Evolutionary conservation across 2,797 vertebrate genomes (phyloP).

Genomic region (Chaetodon trifasciatus): DNA sequence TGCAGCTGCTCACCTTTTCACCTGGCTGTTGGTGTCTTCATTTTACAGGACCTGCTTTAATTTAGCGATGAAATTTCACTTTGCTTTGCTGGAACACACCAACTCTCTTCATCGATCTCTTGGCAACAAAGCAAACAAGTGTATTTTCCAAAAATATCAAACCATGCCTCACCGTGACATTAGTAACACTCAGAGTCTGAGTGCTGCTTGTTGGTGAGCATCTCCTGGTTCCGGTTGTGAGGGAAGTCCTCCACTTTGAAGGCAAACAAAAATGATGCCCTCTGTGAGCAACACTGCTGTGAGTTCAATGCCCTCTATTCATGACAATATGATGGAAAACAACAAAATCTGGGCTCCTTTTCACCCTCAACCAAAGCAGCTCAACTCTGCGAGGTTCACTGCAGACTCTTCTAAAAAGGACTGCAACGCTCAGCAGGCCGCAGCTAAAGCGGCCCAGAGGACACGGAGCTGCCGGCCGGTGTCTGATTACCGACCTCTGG

Average conservation of each 20-base stretch:
- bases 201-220: not conserved
- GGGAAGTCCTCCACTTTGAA: conserved; percentile 31
- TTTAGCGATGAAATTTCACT: too few species aligned
- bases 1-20: too few species aligned
- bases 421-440: not conserved
- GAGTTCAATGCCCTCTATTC: conserved; percentile 35
- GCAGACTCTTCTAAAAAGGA: too few species aligned
- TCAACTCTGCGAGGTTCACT: not conserved
- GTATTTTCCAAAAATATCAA: not conserved
- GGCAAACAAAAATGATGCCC: conserved; percentile 35
- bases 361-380: not conserved
- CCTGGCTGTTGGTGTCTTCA: too few species aligned
- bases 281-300: conserved; percentile 43
- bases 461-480: not conserved
- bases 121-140: too few species aligned
- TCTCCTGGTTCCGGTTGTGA: conserved; percentile 15
- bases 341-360: not conserved
- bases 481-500: conserved; percentile 61
- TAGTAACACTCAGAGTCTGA: too few species aligned
- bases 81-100: too few species aligned
- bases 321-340: not conserved
- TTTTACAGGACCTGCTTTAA: too few species aligned
- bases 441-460: not conserved
- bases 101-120: too few species aligned
- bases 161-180: not conserved